A percentile compares a stretch with the other conserved stretches of the same genome.
Evolutionary conservation across 2,797 vertebrate genomes (phyloP).

Genomic region (Trachurus trachurus): DNA sequence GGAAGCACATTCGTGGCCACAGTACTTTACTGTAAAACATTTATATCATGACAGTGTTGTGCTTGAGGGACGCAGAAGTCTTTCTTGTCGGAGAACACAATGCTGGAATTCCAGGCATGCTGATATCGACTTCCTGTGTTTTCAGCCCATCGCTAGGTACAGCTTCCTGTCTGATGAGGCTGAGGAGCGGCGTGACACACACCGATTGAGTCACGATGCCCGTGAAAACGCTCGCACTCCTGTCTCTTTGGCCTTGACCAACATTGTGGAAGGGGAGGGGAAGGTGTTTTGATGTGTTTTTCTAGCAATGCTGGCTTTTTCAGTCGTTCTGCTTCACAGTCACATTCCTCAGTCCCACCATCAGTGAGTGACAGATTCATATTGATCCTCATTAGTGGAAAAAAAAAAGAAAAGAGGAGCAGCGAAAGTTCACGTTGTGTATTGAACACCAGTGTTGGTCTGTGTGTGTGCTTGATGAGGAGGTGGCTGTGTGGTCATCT

Average conservation of each 20-base stretch:
- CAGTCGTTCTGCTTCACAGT: slow-evolving; percentile 25
- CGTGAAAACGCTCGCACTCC: not conserved
- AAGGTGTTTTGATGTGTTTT: slow-evolving; percentile 38
- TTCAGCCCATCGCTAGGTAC: slow-evolving; percentile 69
- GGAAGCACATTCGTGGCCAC: not conserved
- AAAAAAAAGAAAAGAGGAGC: not conserved
- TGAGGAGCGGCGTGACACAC: slow-evolving; percentile 49
- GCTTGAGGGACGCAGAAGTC: slow-evolving; percentile 30
- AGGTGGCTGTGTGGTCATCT: slow-evolving; percentile 24
- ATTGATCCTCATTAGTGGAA: slow-evolving; percentile 6
- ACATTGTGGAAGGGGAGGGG: not conserved
- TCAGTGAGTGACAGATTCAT: slow-evolving; percentile 4
- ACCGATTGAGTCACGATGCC: slow-evolving; percentile 39
- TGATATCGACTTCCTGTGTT: slow-evolving; percentile 79
- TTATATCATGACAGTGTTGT: slow-evolving; percentile 35
- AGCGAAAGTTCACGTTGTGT: slow-evolving; percentile 5
- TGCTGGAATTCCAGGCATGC: slow-evolving; percentile 77
- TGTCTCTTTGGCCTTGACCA: slow-evolving; percentile 26
- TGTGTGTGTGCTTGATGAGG: slow-evolving; percentile 13
- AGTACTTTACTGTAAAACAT: slow-evolving; percentile 3
- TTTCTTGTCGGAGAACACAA: slow-evolving; percentile 58
- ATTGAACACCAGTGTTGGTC: not conserved
- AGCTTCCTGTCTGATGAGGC: slow-evolving; percentile 72
- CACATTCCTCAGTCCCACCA: slow-evolving; percentile 45
- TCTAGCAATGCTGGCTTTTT: slow-evolving; percentile 38